Conservation (phyloP, 2,888 invertebrate genomes). For the Parelbella ahira region DNA sequence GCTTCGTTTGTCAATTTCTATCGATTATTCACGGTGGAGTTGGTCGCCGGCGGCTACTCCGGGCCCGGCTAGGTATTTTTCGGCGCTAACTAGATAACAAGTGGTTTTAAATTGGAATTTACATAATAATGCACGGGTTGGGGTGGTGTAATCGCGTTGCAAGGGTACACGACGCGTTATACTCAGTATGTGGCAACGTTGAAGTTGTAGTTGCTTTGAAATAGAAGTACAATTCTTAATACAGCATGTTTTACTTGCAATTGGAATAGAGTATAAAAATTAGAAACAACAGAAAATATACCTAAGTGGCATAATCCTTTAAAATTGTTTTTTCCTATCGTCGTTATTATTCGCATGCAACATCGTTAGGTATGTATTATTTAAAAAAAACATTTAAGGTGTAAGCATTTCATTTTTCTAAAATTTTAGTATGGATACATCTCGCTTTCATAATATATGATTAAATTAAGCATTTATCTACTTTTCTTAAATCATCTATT, state of each 20-base stretch:
- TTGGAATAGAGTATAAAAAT: not conserved
- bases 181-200: slow-evolving; percentile 5
- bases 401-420: too few species aligned
- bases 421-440: too few species aligned
- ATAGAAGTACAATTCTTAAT: not conserved
- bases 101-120: slow-evolving; percentile 80
- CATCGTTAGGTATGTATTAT: too few species aligned
- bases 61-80: slow-evolving; percentile 75
- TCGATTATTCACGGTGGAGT: slow-evolving; percentile 72
- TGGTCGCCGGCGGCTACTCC: slow-evolving; percentile 69
- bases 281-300: too few species aligned
- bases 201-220: slow-evolving; percentile 1
- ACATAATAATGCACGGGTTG: slow-evolving; percentile 69
- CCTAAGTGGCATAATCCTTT: too few species aligned
- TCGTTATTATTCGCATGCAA: too few species aligned
- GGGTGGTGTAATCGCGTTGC: slow-evolving; percentile 47
- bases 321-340: too few species aligned
- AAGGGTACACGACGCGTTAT: slow-evolving; percentile 35
- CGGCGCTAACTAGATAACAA: slow-evolving; percentile 79
- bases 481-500: too few species aligned
- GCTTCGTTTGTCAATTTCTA: slow-evolving; percentile 80
- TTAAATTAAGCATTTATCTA: too few species aligned
- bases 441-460: too few species aligned
- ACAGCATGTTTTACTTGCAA: not conserved
- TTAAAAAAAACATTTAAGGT: too few species aligned